phyloP scores from a whole-genome alignment of 2,888 invertebrate genomes.

The Stenichneumon culpator region DNA sequence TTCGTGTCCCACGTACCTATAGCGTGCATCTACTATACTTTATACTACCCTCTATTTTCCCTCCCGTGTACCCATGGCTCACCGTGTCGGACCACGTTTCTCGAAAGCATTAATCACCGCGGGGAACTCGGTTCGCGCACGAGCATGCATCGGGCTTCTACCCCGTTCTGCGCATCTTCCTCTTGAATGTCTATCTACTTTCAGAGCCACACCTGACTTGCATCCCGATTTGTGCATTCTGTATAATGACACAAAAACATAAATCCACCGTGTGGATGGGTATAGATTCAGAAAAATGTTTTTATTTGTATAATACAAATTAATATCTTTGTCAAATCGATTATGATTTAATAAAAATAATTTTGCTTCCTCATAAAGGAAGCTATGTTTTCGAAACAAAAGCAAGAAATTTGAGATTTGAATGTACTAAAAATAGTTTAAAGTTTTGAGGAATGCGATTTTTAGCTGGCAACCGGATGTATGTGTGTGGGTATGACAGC shows the following conservation, averaged over 20 bases:
- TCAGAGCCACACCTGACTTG: not conserved
- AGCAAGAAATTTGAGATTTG: too few relatives aligned
- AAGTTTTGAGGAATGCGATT: too few relatives aligned
- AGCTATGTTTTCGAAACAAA: too few relatives aligned
- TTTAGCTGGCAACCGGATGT: too few relatives aligned
- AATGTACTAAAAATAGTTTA: too few relatives aligned
- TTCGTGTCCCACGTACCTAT: conserved; percentile 51
- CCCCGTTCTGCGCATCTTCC: conserved; percentile 41
- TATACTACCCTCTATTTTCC: conserved; percentile 26
- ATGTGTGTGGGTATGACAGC: too few relatives aligned
- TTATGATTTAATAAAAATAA: too few relatives aligned
- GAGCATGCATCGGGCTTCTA: conserved; percentile 69
- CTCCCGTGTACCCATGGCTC: conserved; percentile 68
- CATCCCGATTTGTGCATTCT: not conserved
- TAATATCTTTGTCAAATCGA: too few relatives aligned
- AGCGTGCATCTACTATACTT: conserved; percentile 45
- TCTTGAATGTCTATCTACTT: conserved; percentile 53
- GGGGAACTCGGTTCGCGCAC: conserved; percentile 63
- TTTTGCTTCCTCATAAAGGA: too few relatives aligned
- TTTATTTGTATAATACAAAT: not conserved
- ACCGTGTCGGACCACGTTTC: conserved; percentile 75
- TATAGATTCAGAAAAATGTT: not conserved
- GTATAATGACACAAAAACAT: not conserved
- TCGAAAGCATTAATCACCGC: conserved; percentile 83
- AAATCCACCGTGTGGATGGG: not conserved